Evolutionary conservation across 2,797 vertebrate genomes (phyloP).

Genomic region (Enteromius mattozi): DNA sequence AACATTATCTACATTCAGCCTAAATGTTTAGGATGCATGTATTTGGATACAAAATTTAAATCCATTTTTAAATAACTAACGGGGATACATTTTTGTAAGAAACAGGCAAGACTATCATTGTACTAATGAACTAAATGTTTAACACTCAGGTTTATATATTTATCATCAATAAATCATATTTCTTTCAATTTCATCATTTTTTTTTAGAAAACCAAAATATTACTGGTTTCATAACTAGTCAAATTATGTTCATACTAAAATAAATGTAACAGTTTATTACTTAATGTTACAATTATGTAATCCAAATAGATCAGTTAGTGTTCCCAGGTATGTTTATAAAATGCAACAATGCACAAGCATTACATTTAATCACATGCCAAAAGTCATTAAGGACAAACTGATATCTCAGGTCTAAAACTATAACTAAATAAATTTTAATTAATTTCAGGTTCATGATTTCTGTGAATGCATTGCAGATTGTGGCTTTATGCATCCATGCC

Average conservation of each 20-base stretch:
- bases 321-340: background rate
- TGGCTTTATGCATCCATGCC: background rate
- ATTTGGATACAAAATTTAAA: background rate
- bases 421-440: background rate
- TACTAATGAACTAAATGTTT: background rate
- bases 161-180: background rate
- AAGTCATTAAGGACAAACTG: background rate
- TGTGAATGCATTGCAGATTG: background rate
- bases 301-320: background rate
- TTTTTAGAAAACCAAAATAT: too few species aligned
- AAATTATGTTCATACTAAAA: background rate
- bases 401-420: background rate
- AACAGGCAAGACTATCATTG: background rate
- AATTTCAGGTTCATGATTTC: background rate
- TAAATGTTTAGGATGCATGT: background rate
- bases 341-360: background rate
- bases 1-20: background rate
- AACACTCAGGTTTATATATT: background rate
- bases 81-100: background rate
- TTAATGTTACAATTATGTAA: background rate
- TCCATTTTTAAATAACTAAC: background rate
- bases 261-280: background rate
- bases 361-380: background rate
- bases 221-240: background rate
- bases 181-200: background rate